These are phyloP conservation scores for Macaria liturata DNA, from an alignment of 2,888 invertebrate species.

Conservation along the genomic window DNA sequence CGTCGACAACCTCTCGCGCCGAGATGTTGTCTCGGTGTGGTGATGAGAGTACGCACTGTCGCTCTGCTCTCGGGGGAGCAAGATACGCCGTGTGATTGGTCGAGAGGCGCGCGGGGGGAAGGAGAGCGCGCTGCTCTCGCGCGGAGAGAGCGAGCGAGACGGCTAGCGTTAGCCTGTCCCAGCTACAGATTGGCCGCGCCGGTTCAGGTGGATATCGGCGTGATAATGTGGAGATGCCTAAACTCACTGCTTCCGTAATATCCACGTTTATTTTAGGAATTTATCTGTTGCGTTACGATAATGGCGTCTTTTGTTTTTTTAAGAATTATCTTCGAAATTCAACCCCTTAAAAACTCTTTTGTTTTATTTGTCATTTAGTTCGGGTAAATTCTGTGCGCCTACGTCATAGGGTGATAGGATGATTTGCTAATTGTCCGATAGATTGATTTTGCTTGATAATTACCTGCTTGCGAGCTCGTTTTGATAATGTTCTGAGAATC, in stretches of 20 bases:
- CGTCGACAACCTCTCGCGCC: constrained; percentile 76
- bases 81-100: constrained; percentile 80
- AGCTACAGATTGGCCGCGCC: constrained; percentile 72
- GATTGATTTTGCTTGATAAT: constrained; percentile 22
- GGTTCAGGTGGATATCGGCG: constrained; percentile 76
- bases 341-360: too few species aligned
- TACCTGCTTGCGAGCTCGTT: constrained; percentile 30
- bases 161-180: constrained; percentile 70
- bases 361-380: neutral
- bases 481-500: constrained; percentile 37
- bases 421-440: constrained; percentile 38
- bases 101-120: constrained; percentile 75
- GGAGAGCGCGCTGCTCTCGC: constrained; percentile 73
- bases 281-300: constrained; percentile 10
- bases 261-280: constrained; percentile 28
- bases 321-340: too few species aligned
- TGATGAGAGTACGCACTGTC: constrained; percentile 83
- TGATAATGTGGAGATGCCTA: constrained; percentile 78
- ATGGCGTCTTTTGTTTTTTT: constrained; percentile 14
- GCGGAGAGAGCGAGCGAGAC: constrained; percentile 68
- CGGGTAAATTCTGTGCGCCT: constrained; percentile 15
- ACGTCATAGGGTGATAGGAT: constrained; percentile 24
- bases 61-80: constrained; percentile 83
- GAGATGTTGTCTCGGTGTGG: constrained; percentile 81
- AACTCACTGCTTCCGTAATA: constrained; percentile 33